Evolutionary conservation across 2,113 vertebrate genomes (phyloP).

Genomic region (Leucoraja erinaceus): DNA sequence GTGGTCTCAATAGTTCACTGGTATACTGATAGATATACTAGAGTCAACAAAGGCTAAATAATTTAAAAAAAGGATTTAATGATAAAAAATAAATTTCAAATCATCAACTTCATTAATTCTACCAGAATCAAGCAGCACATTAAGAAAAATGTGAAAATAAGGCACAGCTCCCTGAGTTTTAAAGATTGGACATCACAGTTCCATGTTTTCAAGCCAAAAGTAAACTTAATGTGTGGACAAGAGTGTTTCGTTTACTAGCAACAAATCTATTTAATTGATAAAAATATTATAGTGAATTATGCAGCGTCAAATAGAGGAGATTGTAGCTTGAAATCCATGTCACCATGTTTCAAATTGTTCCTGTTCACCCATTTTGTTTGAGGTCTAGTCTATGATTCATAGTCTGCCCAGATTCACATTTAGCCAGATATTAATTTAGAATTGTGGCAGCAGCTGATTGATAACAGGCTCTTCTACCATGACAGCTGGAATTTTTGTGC

Average conservation of each 20-base stretch:
- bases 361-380: background rate
- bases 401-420: background rate
- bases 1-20: background rate
- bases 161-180: background rate
- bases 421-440: background rate
- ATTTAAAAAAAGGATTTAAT: background rate
- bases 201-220: background rate
- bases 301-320: background rate
- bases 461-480: background rate
- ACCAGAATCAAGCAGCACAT: background rate
- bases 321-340: background rate
- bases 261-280: background rate
- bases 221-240: background rate
- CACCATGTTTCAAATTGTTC: background rate
- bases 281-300: background rate
- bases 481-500: background rate
- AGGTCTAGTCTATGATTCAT: background rate
- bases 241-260: background rate
- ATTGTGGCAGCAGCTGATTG: background rate
- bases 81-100: background rate
- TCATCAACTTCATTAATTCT: background rate
- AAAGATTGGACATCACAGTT: background rate
- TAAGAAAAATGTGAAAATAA: background rate
- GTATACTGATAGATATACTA: background rate
- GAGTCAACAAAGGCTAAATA: background rate